These are phyloP conservation scores for Myathropa florea DNA, from an alignment of 2,888 invertebrate genomes.

Conservation along the genomic window DNA sequence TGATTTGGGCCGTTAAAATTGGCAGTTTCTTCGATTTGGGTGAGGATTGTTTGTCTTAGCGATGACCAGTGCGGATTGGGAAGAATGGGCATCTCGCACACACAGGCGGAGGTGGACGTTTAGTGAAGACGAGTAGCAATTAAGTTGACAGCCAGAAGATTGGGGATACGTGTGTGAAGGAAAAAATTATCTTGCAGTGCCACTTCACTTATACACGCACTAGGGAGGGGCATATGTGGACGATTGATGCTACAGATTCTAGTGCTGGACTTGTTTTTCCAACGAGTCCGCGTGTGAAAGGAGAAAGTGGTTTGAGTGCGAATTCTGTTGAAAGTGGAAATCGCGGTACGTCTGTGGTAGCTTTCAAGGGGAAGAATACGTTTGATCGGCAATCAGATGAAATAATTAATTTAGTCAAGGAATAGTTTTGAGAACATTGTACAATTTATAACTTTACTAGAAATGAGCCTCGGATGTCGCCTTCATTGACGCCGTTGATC, in stretches of 20 bases:
- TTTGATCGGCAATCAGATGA: background rate
- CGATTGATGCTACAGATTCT: background rate
- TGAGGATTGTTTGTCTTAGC: constrained; percentile 46
- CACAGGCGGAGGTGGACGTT: background rate
- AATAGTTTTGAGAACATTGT: background rate
- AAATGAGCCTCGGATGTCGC: no score
- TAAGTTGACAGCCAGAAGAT: constrained; percentile 14
- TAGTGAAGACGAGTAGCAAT: constrained; percentile 30
- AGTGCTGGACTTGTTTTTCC: background rate
- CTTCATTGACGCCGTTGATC: no score
- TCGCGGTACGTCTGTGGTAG: background rate
- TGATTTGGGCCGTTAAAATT: constrained; percentile 59
- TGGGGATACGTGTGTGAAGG: background rate
- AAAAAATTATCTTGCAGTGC: background rate
- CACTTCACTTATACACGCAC: no score
- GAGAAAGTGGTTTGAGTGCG: background rate
- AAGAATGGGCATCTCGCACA: constrained; percentile 18
- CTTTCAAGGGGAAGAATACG: background rate
- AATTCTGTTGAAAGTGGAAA: background rate
- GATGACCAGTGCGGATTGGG: constrained; percentile 9
- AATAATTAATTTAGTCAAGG: background rate
- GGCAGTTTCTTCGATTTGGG: constrained; percentile 24
- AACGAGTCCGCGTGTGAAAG: background rate
- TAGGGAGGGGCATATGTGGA: background rate
- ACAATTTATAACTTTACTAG: no score